Evolutionary conservation across 2,797 vertebrate genomes (phyloP).

Genomic region (Cossypha polioptera): DNA sequence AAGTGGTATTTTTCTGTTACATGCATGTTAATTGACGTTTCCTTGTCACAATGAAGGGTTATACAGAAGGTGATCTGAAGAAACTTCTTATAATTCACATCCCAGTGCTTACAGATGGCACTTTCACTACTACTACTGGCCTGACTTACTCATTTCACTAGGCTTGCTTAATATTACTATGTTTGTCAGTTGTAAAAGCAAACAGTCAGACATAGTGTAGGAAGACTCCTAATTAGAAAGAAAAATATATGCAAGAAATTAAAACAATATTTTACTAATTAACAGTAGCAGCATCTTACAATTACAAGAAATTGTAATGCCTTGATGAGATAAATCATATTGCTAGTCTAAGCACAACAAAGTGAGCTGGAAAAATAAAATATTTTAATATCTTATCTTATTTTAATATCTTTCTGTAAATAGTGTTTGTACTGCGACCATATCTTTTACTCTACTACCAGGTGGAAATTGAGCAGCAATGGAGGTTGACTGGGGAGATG

Average conservation of each 20-base stretch:
- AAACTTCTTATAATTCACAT: not conserved
- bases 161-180: conserved; percentile 19
- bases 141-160: not conserved
- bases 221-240: not conserved
- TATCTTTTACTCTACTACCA: not conserved
- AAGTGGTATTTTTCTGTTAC: conserved; percentile 34
- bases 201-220: not conserved
- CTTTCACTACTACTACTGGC: conserved; percentile 3
- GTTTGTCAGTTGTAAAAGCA: conserved; percentile 24
- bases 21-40: conserved; percentile 48
- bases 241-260: not conserved
- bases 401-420: conserved; percentile 37
- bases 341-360: conserved; percentile 37
- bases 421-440: conserved; percentile 22
- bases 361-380: conserved; percentile 49
- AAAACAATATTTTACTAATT: not conserved
- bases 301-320: conserved; percentile 4
- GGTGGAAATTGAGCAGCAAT: not conserved
- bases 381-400: no score
- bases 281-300: conserved; percentile 14
- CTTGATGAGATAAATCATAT: conserved; percentile 46
- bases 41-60: conserved; percentile 21
- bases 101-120: not conserved
- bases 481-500: not conserved
- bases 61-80: conserved; percentile 43